phyloP scores from a whole-genome alignment of 2,113 vertebrate species.

The Sprattus sprattus region DNA sequence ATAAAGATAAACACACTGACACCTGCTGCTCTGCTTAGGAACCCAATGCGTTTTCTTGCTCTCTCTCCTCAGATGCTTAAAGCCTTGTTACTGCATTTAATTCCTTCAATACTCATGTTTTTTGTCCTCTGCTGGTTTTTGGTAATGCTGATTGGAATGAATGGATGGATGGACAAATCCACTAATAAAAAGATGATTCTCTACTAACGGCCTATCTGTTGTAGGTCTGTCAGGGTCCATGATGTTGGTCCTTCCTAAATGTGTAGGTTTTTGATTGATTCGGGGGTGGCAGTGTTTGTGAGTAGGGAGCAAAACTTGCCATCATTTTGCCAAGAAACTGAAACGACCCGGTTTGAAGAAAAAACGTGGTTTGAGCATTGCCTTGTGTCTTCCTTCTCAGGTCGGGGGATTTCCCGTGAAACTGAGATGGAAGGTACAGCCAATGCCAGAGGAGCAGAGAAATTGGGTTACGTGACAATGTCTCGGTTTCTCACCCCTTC shows the following conservation, averaged over 20 bases:
- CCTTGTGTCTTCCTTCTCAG: neutral
- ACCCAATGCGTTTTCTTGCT: neutral
- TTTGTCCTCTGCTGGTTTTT: neutral
- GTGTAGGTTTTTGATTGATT: neutral
- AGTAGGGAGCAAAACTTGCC: too few species aligned
- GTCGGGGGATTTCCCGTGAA: neutral
- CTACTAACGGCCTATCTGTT: neutral
- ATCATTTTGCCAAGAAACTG: too few species aligned
- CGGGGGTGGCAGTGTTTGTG: neutral
- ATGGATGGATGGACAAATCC: neutral
- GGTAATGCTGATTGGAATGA: neutral
- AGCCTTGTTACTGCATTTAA: neutral
- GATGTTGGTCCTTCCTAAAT: neutral
- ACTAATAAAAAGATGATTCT: neutral
- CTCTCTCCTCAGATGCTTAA: neutral
- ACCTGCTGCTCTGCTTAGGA: neutral
- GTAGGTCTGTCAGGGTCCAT: constrained; percentile 2
- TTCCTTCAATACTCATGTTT: neutral
- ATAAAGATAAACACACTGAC: neutral
- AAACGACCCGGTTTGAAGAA: too few species aligned
- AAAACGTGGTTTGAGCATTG: neutral
- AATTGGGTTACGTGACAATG: neutral
- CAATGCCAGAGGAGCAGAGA: neutral
- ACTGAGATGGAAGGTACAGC: constrained; percentile 13
- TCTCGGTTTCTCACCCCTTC: neutral